These are phyloP conservation scores for Hesperophylax magnus DNA, from an alignment of 1,140 invertebrate species.

Conservation along the genomic window DNA sequence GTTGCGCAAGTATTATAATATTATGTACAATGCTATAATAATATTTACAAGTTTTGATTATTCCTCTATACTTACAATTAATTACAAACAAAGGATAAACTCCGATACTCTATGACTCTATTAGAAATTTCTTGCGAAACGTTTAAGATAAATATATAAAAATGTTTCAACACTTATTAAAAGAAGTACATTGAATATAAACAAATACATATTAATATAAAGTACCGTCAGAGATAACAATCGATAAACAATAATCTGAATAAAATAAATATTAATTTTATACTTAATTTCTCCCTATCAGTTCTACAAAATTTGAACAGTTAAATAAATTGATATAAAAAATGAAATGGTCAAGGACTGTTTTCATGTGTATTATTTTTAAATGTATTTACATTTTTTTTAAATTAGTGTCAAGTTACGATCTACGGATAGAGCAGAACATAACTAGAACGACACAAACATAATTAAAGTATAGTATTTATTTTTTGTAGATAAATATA, in stretches of 20 bases:
- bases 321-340: too few relatives aligned
- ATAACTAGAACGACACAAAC: too few relatives aligned
- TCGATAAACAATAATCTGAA: not conserved
- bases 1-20: slow-evolving; percentile 5
- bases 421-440: too few relatives aligned
- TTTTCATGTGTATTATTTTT: too few relatives aligned
- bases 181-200: slow-evolving; percentile 5
- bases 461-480: too few relatives aligned
- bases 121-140: slow-evolving; percentile 11
- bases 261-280: slow-evolving; percentile 2
- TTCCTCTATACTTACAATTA: not conserved
- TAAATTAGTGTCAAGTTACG: too few relatives aligned
- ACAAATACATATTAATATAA: slow-evolving; percentile 12
- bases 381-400: too few relatives aligned
- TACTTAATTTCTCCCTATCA: not conserved
- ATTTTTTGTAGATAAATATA: too few relatives aligned
- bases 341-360: too few relatives aligned
- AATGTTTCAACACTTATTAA: slow-evolving; percentile 20
- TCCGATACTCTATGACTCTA: slow-evolving; percentile 18
- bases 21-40: slow-evolving; percentile 22
- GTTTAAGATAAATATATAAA: slow-evolving; percentile 27
- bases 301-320: too few relatives aligned
- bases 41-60: slow-evolving; percentile 10
- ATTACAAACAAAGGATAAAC: slow-evolving; percentile 1
- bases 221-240: slow-evolving; percentile 14